phyloP scores from a whole-genome alignment of 2,113 vertebrate species.

The Megaceryle maxima region DNA sequence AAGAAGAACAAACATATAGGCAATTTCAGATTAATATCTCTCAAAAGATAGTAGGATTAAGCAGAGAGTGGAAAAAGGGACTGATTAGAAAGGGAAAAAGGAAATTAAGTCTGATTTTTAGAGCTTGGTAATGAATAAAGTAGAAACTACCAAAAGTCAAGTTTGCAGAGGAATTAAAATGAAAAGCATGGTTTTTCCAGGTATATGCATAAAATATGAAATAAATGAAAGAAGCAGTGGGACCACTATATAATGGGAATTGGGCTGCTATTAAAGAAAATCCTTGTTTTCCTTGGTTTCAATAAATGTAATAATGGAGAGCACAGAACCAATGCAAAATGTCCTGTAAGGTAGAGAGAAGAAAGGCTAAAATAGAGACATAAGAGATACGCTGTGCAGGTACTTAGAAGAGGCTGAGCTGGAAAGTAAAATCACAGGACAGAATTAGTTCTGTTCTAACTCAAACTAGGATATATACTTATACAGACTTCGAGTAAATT shows the following conservation, averaged over 20 bases:
- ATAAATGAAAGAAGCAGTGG: background rate
- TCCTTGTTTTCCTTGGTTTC: background rate
- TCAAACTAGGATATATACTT: background rate
- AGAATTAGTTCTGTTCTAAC: background rate
- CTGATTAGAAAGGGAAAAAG: background rate
- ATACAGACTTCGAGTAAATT: background rate
- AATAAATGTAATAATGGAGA: background rate
- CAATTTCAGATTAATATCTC: background rate
- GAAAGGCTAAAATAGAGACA: background rate
- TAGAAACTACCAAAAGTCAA: background rate
- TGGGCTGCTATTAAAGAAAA: background rate
- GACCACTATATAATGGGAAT: background rate
- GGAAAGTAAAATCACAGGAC: background rate
- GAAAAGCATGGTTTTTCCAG: background rate
- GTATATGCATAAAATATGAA: background rate
- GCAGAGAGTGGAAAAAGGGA: background rate
- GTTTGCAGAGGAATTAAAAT: slow-evolving; percentile 5
- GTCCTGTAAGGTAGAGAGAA: background rate
- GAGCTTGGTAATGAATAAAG: background rate
- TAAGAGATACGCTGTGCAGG: background rate
- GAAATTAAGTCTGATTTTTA: background rate
- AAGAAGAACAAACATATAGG: background rate
- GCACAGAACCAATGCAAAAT: background rate
- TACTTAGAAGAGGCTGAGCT: background rate
- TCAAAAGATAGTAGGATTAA: background rate